phyloP scores from a whole-genome alignment of 2,113 vertebrate genomes.

The Lagopus leucura region DNA sequence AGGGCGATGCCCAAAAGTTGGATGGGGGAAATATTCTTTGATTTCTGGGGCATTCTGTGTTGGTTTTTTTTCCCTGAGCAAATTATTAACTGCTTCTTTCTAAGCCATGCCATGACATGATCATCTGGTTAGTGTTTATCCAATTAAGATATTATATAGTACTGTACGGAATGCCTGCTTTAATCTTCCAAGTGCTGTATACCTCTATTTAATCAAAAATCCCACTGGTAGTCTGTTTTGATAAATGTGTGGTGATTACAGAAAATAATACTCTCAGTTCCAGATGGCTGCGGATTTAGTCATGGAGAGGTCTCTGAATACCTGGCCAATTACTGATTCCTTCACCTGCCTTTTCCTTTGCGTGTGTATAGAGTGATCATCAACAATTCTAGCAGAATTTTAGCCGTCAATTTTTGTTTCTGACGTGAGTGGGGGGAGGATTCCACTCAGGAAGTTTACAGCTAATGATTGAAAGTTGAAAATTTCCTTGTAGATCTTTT shows the following conservation, averaged over 20 bases:
- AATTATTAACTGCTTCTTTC: not conserved
- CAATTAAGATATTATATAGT: not conserved
- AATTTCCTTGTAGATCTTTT: not conserved
- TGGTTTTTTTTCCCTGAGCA: not conserved
- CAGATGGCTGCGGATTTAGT: not conserved
- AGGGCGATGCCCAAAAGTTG: not conserved
- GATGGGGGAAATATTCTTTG: not conserved
- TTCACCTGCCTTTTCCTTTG: not conserved
- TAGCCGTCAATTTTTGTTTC: not conserved
- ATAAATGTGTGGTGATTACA: not conserved
- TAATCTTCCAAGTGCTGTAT: not conserved
- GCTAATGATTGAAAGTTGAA: not conserved
- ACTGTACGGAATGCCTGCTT: not conserved
- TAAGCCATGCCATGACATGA: not conserved
- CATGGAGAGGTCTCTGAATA: not conserved
- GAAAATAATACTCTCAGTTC: not conserved
- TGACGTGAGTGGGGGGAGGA: not conserved
- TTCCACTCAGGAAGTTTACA: not conserved
- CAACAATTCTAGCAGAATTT: not conserved
- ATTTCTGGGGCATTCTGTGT: not conserved
- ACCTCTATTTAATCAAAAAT: not conserved
- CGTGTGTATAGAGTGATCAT: not conserved
- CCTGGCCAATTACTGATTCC: not conserved
- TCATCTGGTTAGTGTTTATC: not conserved
- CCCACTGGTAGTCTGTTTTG: not conserved